Evolutionary conservation across 2,888 invertebrate genomes (phyloP).

Genomic region (Eupithecia inturbata): DNA sequence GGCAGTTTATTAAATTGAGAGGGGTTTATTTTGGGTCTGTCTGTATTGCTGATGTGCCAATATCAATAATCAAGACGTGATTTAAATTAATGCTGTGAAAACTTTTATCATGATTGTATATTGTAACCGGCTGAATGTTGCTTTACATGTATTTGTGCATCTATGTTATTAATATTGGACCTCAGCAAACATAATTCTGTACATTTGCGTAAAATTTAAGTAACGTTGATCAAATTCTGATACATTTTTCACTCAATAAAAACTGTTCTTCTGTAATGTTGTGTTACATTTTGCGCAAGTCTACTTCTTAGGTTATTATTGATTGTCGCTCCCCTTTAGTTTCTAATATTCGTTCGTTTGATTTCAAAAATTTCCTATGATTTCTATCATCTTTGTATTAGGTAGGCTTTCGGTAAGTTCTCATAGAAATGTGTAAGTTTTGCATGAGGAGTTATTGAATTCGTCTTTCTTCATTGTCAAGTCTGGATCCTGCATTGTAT

Average conservation of each 20-base stretch:
- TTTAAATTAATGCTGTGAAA: neutral
- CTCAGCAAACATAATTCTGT: slow-evolving; percentile 44
- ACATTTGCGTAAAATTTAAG: slow-evolving; percentile 47
- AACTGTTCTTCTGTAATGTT: neutral
- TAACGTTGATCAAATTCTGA: slow-evolving; percentile 33
- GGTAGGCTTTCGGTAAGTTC: slow-evolving; percentile 46
- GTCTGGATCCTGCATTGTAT: slow-evolving; percentile 62
- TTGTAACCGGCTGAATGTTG: neutral
- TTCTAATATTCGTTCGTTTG: slow-evolving; percentile 36
- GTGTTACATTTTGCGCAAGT: slow-evolving; percentile 17
- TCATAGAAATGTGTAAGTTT: slow-evolving; percentile 53
- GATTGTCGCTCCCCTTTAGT: slow-evolving; percentile 57
- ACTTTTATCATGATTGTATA: neutral
- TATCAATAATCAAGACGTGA: slow-evolving; percentile 55
- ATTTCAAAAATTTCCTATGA: slow-evolving; percentile 61
- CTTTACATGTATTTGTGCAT: slow-evolving; percentile 25
- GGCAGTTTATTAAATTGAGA: neutral
- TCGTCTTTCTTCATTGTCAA: slow-evolving; percentile 61
- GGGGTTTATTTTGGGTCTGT: slow-evolving; percentile 31
- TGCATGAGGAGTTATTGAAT: slow-evolving; percentile 53
- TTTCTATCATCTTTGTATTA: slow-evolving; percentile 53
- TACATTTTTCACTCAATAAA: neutral
- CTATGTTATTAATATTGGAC: slow-evolving; percentile 28
- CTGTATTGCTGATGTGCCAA: slow-evolving; percentile 61
- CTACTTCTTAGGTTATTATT: slow-evolving; percentile 56